phyloP scores from a whole-genome alignment of 1,140 invertebrate genomes.

The Charaxes varanes region DNA sequence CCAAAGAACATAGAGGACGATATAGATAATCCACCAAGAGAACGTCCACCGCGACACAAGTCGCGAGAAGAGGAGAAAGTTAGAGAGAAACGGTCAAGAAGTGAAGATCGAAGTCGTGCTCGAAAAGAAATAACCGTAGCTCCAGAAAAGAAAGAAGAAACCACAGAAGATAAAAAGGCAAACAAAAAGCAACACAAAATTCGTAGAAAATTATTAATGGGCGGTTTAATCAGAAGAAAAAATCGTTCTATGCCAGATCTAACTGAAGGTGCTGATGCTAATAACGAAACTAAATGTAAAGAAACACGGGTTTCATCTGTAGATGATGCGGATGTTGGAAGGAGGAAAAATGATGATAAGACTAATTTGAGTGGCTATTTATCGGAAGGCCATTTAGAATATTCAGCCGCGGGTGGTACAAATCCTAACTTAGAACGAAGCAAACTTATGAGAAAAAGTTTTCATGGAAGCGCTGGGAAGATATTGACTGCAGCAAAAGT shows the following conservation, averaged over 20 bases:
- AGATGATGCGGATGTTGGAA: slow-evolving; percentile 83
- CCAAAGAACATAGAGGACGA: slow-evolving; percentile 80
- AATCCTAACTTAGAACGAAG: slow-evolving; percentile 91
- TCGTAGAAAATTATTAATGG: slow-evolving; percentile 90
- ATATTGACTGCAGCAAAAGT: slow-evolving; percentile 88
- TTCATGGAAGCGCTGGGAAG: slow-evolving; percentile 88
- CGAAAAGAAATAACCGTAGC: slow-evolving; percentile 80
- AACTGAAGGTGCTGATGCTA: slow-evolving; percentile 79
- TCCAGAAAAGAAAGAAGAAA: slow-evolving; percentile 78
- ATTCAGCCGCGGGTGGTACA: slow-evolving; percentile 72
- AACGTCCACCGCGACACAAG: slow-evolving; percentile 78
- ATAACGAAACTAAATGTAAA: slow-evolving; percentile 49
- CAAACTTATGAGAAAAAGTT: slow-evolving; percentile 91
- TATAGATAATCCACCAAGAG: slow-evolving; percentile 79
- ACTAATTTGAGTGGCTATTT: slow-evolving; percentile 85
- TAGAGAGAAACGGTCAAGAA: slow-evolving; percentile 86
- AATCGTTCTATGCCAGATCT: slow-evolving; percentile 94
- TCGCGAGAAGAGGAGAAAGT: slow-evolving; percentile 82
- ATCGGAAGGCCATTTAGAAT: slow-evolving; percentile 90
- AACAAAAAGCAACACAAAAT: slow-evolving; percentile 95
- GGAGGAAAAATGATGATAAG: slow-evolving; percentile 76
- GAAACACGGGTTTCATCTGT: slow-evolving; percentile 76
- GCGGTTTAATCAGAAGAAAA: slow-evolving; percentile 89
- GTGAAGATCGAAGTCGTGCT: slow-evolving; percentile 86
- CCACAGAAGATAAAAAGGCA: slow-evolving; percentile 79